Evolutionary conservation across 2,113 vertebrate species (phyloP), one percentile per base, ranked within the genome.

Genomic region (Psophia crepitans): DNA sequence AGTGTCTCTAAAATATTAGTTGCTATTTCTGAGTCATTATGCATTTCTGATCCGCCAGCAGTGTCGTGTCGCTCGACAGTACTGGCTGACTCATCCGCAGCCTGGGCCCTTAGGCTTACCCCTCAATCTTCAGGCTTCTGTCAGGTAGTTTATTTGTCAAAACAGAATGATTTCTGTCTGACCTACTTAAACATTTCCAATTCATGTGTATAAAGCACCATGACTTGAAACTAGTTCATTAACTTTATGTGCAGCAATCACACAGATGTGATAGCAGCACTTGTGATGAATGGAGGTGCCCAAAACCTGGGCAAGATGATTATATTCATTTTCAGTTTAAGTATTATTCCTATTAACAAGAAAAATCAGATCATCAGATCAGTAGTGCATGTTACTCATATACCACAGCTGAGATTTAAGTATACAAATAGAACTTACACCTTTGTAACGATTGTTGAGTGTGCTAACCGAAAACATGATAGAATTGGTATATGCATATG

Each of bases 1-100:
- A 41, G 6, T 35, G 14, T 14, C 14, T 30, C 24, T 48, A 54
- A 87, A 56, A 4, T 4, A 61, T 61, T 30, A 37, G 1, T 56
- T 66, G 15, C 12, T 35, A 2, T 56, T 24, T 71, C 60, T 80
- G 53, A 77, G 19, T 6, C 33, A 21, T 39, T 73, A 15, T 9
- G 6, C 33, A 32, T 88, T 92, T 79, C 41, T 71, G 48, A 68
- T 49, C 14, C 32, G 74, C 12, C 33, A 35, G 17, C 10, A 48
- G 24, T 26, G 17, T 6, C 0, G 0, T 33, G 22, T n/a, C 30
- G 39, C 30, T 80, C 58, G 15, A 30, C 28, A 24, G 9, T 30
- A 12, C 27, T 76, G 48, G 7, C 24, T 56, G 35, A 63, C 14
- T 65, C 27, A 12, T 19, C 30, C 71, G 63, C 30, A 83, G 20